Conservation (phyloP, 2,888 invertebrate species). For the Drosophila niveifrons region DNA sequence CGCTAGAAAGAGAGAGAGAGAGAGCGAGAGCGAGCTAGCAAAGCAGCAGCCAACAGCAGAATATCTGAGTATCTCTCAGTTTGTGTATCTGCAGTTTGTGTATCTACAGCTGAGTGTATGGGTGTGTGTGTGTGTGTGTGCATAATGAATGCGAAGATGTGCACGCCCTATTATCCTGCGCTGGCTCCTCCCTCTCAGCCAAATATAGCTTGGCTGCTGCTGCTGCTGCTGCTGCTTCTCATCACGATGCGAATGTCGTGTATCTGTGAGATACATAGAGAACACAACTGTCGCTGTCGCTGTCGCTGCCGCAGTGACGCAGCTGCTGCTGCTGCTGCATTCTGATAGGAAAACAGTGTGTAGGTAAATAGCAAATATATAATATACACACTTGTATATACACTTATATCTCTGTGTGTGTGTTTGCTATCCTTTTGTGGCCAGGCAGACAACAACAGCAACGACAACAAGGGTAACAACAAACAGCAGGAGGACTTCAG, state of each 20-base stretch:
- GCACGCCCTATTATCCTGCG: slow-evolving; percentile 84
- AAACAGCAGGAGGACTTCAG: slow-evolving; percentile 45
- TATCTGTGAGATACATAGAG: slow-evolving; percentile 75
- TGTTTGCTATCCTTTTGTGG: slow-evolving; percentile 66
- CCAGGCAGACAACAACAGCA: slow-evolving; percentile 49
- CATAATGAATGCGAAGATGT: slow-evolving; percentile 83
- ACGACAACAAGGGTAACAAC: slow-evolving; percentile 7
- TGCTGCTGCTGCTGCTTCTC: slow-evolving; percentile 5
- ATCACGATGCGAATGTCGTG: slow-evolving; percentile 40
- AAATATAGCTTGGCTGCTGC: slow-evolving; percentile 1
- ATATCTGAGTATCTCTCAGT: slow-evolving; percentile 57
- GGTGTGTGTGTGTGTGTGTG: slow-evolving; percentile 56
- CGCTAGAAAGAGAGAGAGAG: slow-evolving; percentile 24
- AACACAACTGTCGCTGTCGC: slow-evolving; percentile 9
- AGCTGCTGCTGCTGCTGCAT: slow-evolving; percentile 38
- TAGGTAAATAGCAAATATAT: slow-evolving; percentile 50
- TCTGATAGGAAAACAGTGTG: slow-evolving; percentile 57
- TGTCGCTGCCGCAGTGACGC: slow-evolving; percentile 20
- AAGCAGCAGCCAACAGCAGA: slow-evolving; percentile 52
- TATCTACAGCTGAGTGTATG: slow-evolving; percentile 28
- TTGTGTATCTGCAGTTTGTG: slow-evolving; percentile 50
- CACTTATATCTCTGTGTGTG: slow-evolving; percentile 20
- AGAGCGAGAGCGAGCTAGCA: slow-evolving; percentile 26
- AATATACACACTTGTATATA: slow-evolving; percentile 21
- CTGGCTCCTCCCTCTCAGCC: slow-evolving; percentile 69